A percentile compares a stretch with the other conserved stretches of the same genome.
Evolutionary conservation across 2,797 vertebrate species (phyloP).

Genomic region (Emys orbicularis): DNA sequence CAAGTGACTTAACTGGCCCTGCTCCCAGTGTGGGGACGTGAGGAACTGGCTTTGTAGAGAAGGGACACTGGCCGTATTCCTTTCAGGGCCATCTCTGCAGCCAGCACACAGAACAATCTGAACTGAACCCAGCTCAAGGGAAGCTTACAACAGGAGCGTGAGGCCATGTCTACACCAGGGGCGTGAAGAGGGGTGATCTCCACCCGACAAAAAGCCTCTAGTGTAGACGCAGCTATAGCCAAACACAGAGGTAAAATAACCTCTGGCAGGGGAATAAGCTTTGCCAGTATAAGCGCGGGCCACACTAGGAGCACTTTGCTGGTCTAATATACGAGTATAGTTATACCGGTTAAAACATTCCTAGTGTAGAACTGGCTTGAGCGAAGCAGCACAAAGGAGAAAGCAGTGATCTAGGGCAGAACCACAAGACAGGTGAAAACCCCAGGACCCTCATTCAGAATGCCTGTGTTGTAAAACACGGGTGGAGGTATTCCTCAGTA

Average conservation of each 20-base stretch:
- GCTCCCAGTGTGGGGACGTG: neutral
- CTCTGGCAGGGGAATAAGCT: neutral
- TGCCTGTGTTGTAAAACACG: no score
- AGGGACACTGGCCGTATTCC: neutral
- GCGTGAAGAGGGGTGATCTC: neutral
- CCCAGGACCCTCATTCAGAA: neutral
- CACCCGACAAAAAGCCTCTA: neutral
- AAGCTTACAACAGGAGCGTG: neutral
- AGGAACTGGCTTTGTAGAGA: neutral
- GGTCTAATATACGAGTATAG: neutral
- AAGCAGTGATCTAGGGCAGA: accelerated
- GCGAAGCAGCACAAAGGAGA: neutral
- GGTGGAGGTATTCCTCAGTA: neutral
- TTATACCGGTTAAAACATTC: neutral
- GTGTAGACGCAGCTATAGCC: neutral
- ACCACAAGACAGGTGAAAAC: accelerated
- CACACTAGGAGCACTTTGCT: neutral
- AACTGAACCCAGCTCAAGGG: neutral
- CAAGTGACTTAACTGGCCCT: neutral
- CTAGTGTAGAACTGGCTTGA: neutral
- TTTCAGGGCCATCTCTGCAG: neutral
- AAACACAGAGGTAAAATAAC: neutral
- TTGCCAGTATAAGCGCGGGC: neutral
- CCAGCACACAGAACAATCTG: neutral
- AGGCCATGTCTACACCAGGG: neutral